Evolutionary conservation across 1,140 invertebrate species (phyloP).

Genomic region (Trachymyrmex cornetzi): DNA sequence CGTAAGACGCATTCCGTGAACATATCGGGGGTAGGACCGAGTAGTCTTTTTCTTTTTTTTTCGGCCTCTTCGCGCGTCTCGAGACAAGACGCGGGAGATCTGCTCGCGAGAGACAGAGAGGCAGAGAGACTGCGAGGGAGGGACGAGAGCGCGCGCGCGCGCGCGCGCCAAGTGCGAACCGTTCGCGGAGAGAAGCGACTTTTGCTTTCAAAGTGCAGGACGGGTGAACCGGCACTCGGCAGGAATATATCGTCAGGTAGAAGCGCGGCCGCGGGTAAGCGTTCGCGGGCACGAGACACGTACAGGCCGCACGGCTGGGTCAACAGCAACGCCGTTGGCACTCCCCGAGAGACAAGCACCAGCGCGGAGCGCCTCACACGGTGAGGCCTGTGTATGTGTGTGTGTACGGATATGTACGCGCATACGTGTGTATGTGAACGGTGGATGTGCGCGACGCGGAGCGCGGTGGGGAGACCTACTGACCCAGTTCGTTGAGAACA

Average conservation of each 20-base stretch:
- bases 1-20: slow-evolving; percentile 42
- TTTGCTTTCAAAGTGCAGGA: slow-evolving; percentile 82
- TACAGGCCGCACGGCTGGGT: slow-evolving; percentile 81
- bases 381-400: slow-evolving; percentile 52
- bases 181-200: slow-evolving; percentile 70
- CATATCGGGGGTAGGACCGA: neutral
- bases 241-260: slow-evolving; percentile 20
- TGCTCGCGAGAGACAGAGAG: slow-evolving; percentile 8
- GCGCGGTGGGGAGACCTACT: slow-evolving; percentile 85
- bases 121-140: neutral
- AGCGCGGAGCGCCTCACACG: slow-evolving; percentile 47
- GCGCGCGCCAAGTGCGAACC: slow-evolving; percentile 9
- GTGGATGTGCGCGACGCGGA: slow-evolving; percentile 69
- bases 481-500: slow-evolving; percentile 86
- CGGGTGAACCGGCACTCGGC: slow-evolving; percentile 31
- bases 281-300: slow-evolving; percentile 67
- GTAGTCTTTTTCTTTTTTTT: neutral
- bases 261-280: slow-evolving; percentile 57
- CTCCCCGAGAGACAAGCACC: slow-evolving; percentile 79
- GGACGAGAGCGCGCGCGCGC: slow-evolving; percentile 10
- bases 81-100: neutral
- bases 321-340: slow-evolving; percentile 86
- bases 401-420: neutral
- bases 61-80: neutral
- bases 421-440: slow-evolving; percentile 58